Conservation (phyloP, 2,113 vertebrate species). For the Furnarius figulus region DNA sequence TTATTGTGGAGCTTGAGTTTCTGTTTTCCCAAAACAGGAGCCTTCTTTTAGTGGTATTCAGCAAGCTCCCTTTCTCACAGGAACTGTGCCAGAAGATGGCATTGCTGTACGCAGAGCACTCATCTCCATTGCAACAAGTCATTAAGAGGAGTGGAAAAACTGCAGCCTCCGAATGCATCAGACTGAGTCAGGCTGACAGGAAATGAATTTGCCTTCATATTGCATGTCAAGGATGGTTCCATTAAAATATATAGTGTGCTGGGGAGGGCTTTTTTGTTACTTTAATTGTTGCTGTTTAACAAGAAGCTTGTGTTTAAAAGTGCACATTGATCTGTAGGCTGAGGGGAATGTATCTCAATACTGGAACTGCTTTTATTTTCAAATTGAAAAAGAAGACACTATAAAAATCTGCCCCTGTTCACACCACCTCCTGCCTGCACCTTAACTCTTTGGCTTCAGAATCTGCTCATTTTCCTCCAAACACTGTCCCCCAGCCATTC, state of each 20-base stretch:
- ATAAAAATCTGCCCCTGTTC: not conserved
- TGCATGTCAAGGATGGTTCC: not conserved
- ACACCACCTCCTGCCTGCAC: not conserved
- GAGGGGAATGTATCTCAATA: not conserved
- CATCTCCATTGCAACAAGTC: slow-evolving; percentile 58
- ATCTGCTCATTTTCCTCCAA: not conserved
- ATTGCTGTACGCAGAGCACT: slow-evolving; percentile 31
- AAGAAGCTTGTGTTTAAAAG: slow-evolving; percentile 23
- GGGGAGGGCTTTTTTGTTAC: not conserved
- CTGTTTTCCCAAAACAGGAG: slow-evolving; percentile 19
- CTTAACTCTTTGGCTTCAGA: not conserved
- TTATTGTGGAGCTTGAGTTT: not conserved
- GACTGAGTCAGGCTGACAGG: slow-evolving; percentile 40
- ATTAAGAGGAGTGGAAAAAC: slow-evolving; percentile 42
- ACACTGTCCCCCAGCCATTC: not conserved
- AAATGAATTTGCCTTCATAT: slow-evolving; percentile 26
- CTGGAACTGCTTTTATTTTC: not conserved
- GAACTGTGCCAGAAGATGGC: slow-evolving; percentile 73
- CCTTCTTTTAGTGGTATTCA: slow-evolving; percentile 28
- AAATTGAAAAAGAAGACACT: not conserved
- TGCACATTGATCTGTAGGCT: not conserved
- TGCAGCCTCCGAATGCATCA: slow-evolving; percentile 52
- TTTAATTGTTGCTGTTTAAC: not conserved
- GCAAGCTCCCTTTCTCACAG: slow-evolving; percentile 58
- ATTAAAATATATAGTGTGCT: slow-evolving; percentile 13